These are phyloP conservation scores for Philhelius pedissequus DNA, from an alignment of 2,888 invertebrate species.

Conservation along the genomic window DNA sequence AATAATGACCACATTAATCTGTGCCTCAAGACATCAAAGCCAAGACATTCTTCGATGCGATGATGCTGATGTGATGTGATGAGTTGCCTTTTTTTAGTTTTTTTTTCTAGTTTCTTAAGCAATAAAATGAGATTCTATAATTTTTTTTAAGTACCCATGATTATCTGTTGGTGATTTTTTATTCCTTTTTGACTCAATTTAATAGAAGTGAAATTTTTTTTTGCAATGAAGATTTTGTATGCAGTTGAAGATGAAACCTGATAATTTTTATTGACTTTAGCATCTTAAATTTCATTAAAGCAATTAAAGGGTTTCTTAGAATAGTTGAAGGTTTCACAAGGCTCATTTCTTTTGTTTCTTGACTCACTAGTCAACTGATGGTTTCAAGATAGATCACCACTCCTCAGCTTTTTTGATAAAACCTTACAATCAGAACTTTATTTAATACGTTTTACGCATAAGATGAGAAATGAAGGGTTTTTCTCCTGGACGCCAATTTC, in stretches of 20 bases:
- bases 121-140: slow-evolving; percentile 27
- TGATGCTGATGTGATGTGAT: not conserved
- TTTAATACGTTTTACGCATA: not conserved
- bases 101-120: slow-evolving; percentile 9
- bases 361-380: no score
- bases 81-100: not conserved
- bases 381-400: no score
- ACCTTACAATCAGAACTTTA: no score
- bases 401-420: no score
- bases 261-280: not conserved
- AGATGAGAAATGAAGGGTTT: not conserved
- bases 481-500: not conserved
- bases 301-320: not conserved
- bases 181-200: not conserved
- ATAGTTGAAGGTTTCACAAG: not conserved
- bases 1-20: slow-evolving; percentile 28
- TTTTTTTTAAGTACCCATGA: slow-evolving; percentile 21
- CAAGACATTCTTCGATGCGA: not conserved
- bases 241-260: not conserved
- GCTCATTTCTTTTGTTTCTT: not conserved
- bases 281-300: not conserved
- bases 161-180: slow-evolving; percentile 13
- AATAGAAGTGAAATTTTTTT: not conserved
- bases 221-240: not conserved
- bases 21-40: not conserved